These are phyloP conservation scores for Onthophagus sagittarius DNA, from an alignment of 2,888 invertebrate species.

Conservation along the genomic window DNA sequence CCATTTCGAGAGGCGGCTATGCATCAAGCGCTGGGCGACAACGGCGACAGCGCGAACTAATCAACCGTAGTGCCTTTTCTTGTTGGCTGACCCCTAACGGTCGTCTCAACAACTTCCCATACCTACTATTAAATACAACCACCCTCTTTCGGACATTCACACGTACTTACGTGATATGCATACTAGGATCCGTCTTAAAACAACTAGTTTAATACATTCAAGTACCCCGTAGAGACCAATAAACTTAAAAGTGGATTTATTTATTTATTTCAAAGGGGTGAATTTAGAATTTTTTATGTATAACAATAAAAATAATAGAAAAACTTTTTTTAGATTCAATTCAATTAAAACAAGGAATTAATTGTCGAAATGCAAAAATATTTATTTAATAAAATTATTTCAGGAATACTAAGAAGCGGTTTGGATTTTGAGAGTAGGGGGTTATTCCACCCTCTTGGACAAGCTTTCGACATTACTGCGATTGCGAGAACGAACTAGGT, in stretches of 20 bases:
- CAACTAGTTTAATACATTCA: neutral
- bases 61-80: slow-evolving; percentile 43
- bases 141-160: neutral
- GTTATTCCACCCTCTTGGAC: slow-evolving; percentile 30
- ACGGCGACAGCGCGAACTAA: slow-evolving; percentile 35
- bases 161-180: neutral
- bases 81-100: slow-evolving; percentile 38
- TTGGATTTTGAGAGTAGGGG: neutral
- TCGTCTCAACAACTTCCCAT: slow-evolving; percentile 6
- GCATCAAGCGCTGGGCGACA: slow-evolving; percentile 27
- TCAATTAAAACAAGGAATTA: too few species aligned
- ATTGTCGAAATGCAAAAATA: too few species aligned
- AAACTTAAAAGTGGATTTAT: neutral
- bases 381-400: too few species aligned
- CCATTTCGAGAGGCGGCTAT: slow-evolving; percentile 33
- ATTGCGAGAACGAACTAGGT: slow-evolving; percentile 40
- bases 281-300: neutral
- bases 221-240: neutral
- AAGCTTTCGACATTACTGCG: slow-evolving; percentile 50
- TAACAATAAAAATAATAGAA: neutral
- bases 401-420: too few species aligned
- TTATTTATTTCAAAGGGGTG: neutral
- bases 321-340: too few species aligned
- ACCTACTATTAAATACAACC: neutral
- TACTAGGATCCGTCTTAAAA: neutral